Base-by-base conservation (phyloP, 2,888 invertebrate genomes). In the Entomobrya multifasciata region DNA sequence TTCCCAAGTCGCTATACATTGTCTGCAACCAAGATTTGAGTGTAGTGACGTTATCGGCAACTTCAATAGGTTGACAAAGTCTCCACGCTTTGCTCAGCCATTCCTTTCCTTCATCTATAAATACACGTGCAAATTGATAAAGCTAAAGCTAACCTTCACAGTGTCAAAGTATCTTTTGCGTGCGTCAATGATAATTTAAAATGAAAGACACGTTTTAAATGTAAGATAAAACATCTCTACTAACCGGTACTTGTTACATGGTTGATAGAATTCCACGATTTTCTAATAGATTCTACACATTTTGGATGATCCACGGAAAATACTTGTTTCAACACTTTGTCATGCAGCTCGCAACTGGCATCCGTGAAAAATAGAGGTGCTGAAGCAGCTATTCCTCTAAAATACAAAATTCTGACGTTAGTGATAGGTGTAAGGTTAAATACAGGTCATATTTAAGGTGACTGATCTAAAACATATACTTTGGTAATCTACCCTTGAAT, bases 371-470 rank as follows among this genome's bases (percentile, higher is more conserved):
- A 95, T 90, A 98, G 95, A 0, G 97, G 99, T 0, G 97, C 99
- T 27, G 97, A 98, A 1, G 96, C 95, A 2, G 99, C 98, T 87
- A 99, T 95, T 0, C 98, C 96, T 0, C 98, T 95, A 91, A 27
- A 92, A 91, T n/a, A n/a, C n/a, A 52, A 17, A 52, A 27, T 52
- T 15, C 17, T 52, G 6, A 17, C 20, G n/a, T 87, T n/a, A n/a
- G n/a, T n/a, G n/a, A n/a, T n/a, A n/a, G n/a, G n/a, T n/a, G n/a
- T n/a, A n/a, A n/a, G n/a, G n/a, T n/a, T n/a, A n/a, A n/a, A n/a
- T n/a, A n/a, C n/a, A n/a, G n/a, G n/a, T n/a, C n/a, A n/a, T n/a
- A n/a, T n/a, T n/a, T n/a, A n/a, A n/a, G n/a, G n/a, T n/a, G n/a
- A n/a, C 22, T 55, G 3, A 22, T 55, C 11, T 87, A 36, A 27